Percentiles rank a stretch among this genome's conserved stretches.
Conservation (phyloP, 2,797 vertebrate species). For the Chaetophractus vellerosus region DNA sequence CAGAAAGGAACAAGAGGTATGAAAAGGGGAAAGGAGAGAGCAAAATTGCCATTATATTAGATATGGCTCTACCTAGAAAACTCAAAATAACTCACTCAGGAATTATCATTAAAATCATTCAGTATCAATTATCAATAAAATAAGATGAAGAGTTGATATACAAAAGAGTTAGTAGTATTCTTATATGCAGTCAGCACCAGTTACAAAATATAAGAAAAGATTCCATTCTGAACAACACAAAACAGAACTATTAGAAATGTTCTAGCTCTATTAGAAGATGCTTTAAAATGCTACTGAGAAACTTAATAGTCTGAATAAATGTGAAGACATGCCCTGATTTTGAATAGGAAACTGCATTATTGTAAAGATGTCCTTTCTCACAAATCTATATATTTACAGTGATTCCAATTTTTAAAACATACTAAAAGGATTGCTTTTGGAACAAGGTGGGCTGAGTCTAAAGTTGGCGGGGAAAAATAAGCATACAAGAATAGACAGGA, state of each 20-base stretch:
- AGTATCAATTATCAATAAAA: conserved; percentile 36
- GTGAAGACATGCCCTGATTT: not conserved
- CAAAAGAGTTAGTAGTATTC: too few species aligned
- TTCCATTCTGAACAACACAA: too few species aligned
- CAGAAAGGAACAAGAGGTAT: not conserved
- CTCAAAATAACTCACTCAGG: not conserved
- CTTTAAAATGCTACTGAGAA: not conserved
- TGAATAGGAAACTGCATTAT: conserved; percentile 25
- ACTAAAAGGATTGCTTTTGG: conserved; percentile 60
- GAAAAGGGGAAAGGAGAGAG: conserved; percentile 30
- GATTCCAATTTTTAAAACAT: conserved; percentile 54
- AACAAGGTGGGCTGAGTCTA: conserved; percentile 26
- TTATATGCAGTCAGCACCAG: too few species aligned
- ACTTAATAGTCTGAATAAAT: conserved; percentile 49
- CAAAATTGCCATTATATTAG: conserved; percentile 9
- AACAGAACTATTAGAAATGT: not conserved
- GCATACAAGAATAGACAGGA: not conserved
- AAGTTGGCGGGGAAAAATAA: conserved; percentile 42
- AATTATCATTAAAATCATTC: conserved; percentile 41
- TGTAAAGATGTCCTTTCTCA: conserved; percentile 57
- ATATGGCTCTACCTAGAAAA: not conserved
- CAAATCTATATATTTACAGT: conserved; percentile 25
- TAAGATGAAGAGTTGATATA: not conserved
- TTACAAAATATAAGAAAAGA: not conserved
- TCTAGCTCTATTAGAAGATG: not conserved